phyloP scores from a whole-genome alignment of 2,113 vertebrate species.

The Nerophis lumbriciformis region DNA sequence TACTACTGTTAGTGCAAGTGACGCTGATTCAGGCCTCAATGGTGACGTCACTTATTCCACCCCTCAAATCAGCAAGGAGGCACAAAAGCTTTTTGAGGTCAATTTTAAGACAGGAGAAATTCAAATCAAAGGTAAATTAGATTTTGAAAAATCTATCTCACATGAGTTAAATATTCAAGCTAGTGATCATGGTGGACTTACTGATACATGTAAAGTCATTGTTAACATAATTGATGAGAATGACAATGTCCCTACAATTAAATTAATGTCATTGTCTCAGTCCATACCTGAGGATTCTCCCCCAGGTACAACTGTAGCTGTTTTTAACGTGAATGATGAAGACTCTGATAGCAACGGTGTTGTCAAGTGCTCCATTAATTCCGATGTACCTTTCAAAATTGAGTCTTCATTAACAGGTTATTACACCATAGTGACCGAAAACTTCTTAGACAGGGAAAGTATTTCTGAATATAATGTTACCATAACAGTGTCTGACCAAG shows the following conservation, averaged over 20 bases:
- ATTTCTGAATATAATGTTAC: constrained; percentile 60
- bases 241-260: constrained; percentile 62
- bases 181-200: constrained; percentile 51
- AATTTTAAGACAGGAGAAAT: constrained; percentile 62
- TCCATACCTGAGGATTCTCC: constrained; percentile 57
- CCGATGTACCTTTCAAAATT: constrained; percentile 56
- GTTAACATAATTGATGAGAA: constrained; percentile 67
- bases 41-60: constrained; percentile 48
- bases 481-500: constrained; percentile 52
- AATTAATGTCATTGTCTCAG: constrained; percentile 66
- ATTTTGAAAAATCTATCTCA: constrained; percentile 59
- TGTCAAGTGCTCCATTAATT: constrained; percentile 7
- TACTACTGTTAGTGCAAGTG: constrained; percentile 49
- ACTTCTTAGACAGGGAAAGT: constrained; percentile 56
- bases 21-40: constrained; percentile 59
- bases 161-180: constrained; percentile 59
- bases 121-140: constrained; percentile 37
- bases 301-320: constrained; percentile 59
- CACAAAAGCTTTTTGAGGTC: constrained; percentile 56
- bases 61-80: constrained; percentile 27
- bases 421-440: constrained; percentile 55
- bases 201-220: constrained; percentile 56
- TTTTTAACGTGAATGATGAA: constrained; percentile 62
- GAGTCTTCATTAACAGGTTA: constrained; percentile 62
- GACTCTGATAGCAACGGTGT: constrained; percentile 51